Evolutionary conservation across 2,888 invertebrate species (phyloP).

Genomic region (Nephrocerus scutellatus): DNA sequence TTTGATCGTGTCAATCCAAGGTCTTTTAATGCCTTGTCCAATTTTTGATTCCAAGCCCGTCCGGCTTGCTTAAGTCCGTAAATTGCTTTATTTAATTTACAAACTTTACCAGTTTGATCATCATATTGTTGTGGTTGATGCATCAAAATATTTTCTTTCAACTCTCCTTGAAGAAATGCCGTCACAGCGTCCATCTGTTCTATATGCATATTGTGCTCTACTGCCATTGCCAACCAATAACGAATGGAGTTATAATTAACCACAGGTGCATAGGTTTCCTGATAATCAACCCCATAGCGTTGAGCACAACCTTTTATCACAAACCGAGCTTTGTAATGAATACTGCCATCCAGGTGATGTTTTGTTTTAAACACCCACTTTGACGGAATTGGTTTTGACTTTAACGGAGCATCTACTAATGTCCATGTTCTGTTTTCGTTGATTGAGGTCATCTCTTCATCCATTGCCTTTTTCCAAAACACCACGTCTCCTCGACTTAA

Average conservation of each 20-base stretch:
- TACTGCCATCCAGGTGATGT: conserved; percentile 19
- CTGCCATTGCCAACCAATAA: conserved; percentile 14
- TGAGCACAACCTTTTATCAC: conserved; percentile 29
- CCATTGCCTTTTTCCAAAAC: no score
- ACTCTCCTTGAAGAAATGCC: conserved; percentile 16
- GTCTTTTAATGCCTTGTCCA: conserved; percentile 2
- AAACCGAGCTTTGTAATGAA: conserved; percentile 22
- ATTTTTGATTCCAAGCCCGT: conserved; percentile 13
- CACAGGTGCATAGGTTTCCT: conserved; percentile 23
- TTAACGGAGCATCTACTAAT: conserved; percentile 18
- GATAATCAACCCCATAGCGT: conserved; percentile 21
- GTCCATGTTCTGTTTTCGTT: conserved; percentile 23
- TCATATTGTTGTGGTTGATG: conserved; percentile 15
- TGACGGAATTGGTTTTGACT: conserved; percentile 20
- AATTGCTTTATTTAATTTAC: conserved; percentile 15
- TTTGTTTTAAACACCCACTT: conserved; percentile 29
- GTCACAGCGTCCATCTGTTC: conserved; percentile 16
- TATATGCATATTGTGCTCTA: conserved; percentile 6
- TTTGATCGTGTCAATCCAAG: conserved; percentile 1
- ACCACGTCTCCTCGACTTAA: no score
- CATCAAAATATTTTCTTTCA: conserved; percentile 13
- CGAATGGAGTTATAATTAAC: conserved; percentile 20
- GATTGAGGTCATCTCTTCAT: conserved; percentile 24
- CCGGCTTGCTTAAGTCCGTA: conserved; percentile 19
- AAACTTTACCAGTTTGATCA: conserved; percentile 8